phyloP scores from a whole-genome alignment of 2,113 vertebrate genomes.

The Arizona elegans region DNA sequence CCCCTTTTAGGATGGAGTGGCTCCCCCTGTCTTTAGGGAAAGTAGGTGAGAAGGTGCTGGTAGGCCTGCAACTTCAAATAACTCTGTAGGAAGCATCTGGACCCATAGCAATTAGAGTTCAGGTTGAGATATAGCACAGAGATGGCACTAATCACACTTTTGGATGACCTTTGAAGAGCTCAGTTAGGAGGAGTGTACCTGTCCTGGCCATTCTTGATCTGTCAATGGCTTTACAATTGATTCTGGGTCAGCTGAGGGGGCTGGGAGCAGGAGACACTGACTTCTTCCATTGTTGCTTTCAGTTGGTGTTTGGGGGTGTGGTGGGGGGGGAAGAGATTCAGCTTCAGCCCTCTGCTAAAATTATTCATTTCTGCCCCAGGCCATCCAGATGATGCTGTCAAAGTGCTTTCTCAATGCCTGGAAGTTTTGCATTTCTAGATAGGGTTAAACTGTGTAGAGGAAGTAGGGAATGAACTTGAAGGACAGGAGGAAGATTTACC shows the following conservation, averaged over 20 bases:
- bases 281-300: neutral
- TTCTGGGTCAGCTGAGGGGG: neutral
- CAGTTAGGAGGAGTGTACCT: neutral
- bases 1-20: neutral
- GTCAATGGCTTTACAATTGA: neutral
- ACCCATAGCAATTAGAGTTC: neutral
- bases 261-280: neutral
- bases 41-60: neutral
- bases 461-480: neutral
- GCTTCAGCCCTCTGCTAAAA: neutral
- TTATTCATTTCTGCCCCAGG: neutral
- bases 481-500: neutral
- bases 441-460: neutral
- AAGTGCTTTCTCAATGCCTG: neutral
- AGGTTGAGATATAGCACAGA: neutral
- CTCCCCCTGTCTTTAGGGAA: neutral
- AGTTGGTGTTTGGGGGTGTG: neutral
- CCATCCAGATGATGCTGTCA: neutral
- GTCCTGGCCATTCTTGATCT: neutral
- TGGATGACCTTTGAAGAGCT: neutral
- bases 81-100: neutral
- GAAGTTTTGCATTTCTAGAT: neutral
- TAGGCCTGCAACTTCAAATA: neutral
- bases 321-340: neutral
- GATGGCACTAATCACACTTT: neutral